Evolutionary conservation across 2,113 vertebrate genomes (phyloP), one percentile per base, ranked within the genome.

Genomic region (Phalacrocorax pelagicus): DNA sequence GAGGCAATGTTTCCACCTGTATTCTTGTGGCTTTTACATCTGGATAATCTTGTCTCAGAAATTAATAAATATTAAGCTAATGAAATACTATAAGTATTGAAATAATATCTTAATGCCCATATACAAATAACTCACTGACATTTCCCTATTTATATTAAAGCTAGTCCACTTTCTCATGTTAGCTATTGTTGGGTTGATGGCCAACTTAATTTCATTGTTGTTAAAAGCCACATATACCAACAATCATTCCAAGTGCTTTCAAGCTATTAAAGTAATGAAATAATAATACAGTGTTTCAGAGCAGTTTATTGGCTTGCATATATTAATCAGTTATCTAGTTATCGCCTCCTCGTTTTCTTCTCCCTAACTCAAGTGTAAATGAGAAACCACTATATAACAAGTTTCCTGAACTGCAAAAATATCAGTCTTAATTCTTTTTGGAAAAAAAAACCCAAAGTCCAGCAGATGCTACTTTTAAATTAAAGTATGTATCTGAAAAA

Each of bases 211-310:
- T 94, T 96, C 20, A 74, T 95, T 1, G 5, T 91, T 96, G 75
- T 97, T 90, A 95, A 96, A 97, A 96, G 49, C 78, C 65, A 92
- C n/a, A 90, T 96, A 98, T 86, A 80, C n/a, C 70, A 92, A 94
- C 46, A 81, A 66, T 95, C 66, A 89, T 88, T 92, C 42, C 42
- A 67, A 96, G 23, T 88, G 65, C 51, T 87, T 96, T 96, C 84
- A 95, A 95, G 90, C 69, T 83, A 77, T 95, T 95, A 93, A 86
- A 89, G 69, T 97, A 97, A 96, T 92, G 90, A 96, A 96, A 93
- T 86, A 94, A 87, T 94, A 95, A 95, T 92, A 74, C 20, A 21
- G 57, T 90, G 36, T 89, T 91, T 85, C 90, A 40, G 88, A 92
- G 66, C 26, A 78, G 75, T 94, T 97, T 90, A 96, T 80, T 95